These are phyloP conservation scores for Chironomus tentans DNA, from an alignment of 2,888 invertebrate species.

Conservation along the genomic window DNA sequence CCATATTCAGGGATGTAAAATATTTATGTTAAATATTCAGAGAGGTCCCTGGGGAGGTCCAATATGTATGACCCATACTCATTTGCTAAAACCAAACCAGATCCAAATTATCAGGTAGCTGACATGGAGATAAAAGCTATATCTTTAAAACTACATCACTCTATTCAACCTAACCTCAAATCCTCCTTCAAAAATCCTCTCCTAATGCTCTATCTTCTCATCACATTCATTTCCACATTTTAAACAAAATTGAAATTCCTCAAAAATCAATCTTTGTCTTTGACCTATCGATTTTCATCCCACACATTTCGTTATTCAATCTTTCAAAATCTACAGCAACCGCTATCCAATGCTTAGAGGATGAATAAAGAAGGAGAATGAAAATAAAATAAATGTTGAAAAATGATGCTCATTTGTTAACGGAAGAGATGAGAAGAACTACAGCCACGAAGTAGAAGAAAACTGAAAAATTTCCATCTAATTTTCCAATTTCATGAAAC, in stretches of 20 bases:
- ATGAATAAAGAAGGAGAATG: background rate
- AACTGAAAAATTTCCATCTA: background rate
- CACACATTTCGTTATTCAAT: background rate
- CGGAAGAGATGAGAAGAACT: background rate
- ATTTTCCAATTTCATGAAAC: constrained; percentile 12
- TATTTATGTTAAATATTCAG: no score
- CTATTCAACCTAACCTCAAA: no score
- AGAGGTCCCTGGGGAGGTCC: no score
- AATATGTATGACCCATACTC: no score
- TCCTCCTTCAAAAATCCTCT: no score
- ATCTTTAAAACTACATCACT: no score
- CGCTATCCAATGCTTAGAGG: background rate
- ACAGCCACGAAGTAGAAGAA: no score
- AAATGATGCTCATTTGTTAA: constrained; percentile 23
- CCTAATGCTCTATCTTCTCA: no score
- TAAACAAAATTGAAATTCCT: background rate
- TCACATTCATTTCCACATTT: background rate
- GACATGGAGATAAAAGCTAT: no score
- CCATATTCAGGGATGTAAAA: no score
- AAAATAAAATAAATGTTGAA: constrained; percentile 10
- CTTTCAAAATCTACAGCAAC: background rate
- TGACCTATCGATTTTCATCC: constrained; percentile 20
- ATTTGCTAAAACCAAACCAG: no score
- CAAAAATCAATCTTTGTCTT: background rate
- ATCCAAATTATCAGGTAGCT: no score